phyloP scores from a whole-genome alignment of 2,113 vertebrate genomes.

The Rhinopithecus roxellana region DNA sequence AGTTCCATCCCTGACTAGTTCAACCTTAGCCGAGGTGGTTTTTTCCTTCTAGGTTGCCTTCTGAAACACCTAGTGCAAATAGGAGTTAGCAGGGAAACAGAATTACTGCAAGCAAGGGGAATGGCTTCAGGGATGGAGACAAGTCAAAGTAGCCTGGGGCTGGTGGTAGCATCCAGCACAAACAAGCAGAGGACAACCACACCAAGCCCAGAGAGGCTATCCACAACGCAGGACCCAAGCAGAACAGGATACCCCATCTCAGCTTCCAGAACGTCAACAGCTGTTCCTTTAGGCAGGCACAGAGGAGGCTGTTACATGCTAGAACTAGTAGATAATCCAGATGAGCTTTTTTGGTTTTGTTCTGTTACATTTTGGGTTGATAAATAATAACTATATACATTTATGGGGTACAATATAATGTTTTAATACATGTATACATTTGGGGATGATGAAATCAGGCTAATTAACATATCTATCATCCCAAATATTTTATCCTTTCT shows the following conservation, averaged over 20 bases:
- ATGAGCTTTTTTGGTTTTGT: background rate
- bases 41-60: background rate
- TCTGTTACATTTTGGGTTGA: background rate
- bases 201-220: background rate
- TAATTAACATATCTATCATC: background rate
- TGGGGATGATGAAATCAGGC: background rate
- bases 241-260: background rate
- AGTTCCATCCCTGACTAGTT: background rate
- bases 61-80: background rate
- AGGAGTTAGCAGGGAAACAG: background rate
- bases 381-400: background rate
- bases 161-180: background rate
- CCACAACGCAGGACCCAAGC: fast-evolving
- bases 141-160: background rate
- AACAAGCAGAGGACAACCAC: no score
- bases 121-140: background rate
- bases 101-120: background rate
- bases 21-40: no score
- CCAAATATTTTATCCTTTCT: background rate
- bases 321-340: background rate
- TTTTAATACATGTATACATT: background rate
- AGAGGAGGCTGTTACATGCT: background rate
- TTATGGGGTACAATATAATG: background rate
- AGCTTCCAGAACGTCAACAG: background rate
- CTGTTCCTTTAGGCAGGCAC: background rate